These are phyloP conservation scores for Pristionchus entomophagus DNA, from an alignment of 2,888 invertebrate species.

Conservation along the genomic window DNA sequence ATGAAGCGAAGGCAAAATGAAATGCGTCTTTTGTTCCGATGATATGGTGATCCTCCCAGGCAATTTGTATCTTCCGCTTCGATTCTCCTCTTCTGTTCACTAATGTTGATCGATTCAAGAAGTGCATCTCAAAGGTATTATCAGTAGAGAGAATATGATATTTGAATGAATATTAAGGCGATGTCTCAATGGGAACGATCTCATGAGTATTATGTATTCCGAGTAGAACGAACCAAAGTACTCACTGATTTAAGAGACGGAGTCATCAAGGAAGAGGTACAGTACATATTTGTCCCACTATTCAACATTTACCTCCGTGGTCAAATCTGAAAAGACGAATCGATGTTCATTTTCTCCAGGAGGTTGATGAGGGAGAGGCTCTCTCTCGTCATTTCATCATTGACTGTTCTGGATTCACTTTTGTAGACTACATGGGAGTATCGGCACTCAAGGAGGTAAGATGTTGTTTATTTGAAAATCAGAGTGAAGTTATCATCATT, in stretches of 20 bases:
- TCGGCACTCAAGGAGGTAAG: constrained; percentile 72
- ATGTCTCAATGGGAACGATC: constrained; percentile 62
- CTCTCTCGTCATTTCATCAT: constrained; percentile 70
- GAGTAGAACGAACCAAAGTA: constrained; percentile 44
- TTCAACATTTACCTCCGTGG: neutral
- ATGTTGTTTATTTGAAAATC: neutral
- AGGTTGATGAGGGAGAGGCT: constrained; percentile 48
- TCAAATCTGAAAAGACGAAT: neutral
- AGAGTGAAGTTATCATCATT: no score
- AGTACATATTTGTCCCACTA: neutral
- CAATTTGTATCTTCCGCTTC: constrained; percentile 79
- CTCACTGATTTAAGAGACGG: neutral
- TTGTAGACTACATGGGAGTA: constrained; percentile 75
- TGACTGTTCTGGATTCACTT: constrained; percentile 75
- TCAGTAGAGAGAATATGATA: neutral
- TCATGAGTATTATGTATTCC: constrained; percentile 61
- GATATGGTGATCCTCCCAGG: constrained; percentile 58
- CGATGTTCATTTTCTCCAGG: neutral
- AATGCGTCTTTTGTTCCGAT: neutral
- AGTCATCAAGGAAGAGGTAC: constrained; percentile 33
- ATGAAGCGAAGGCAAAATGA: no score
- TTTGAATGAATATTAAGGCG: neutral
- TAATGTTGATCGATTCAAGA: constrained; percentile 77
- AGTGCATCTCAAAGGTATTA: constrained; percentile 71
- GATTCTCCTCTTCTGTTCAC: constrained; percentile 79